A percentile compares a stretch with the other conserved stretches of the same genome.
Evolutionary conservation across 1,140 invertebrate genomes (phyloP).

Genomic region (Drosophila orena): DNA sequence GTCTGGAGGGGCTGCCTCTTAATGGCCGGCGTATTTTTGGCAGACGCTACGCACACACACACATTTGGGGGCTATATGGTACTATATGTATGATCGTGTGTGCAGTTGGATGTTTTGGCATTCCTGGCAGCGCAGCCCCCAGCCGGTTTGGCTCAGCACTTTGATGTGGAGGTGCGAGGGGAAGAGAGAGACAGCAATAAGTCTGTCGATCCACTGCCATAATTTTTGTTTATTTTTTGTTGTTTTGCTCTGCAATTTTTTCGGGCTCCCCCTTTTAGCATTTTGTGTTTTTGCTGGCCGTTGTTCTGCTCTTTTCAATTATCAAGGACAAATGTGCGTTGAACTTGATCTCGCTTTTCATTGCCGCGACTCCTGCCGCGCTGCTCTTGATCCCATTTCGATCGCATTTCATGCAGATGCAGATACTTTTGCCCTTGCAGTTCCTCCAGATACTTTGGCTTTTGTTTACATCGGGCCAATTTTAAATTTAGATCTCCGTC

Average conservation of each 20-base stretch:
- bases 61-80: constrained; percentile 47
- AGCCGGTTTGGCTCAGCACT: constrained; percentile 60
- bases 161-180: constrained; percentile 25
- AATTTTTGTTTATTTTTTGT: constrained; percentile 77
- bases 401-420: constrained; percentile 32
- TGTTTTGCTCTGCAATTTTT: constrained; percentile 65
- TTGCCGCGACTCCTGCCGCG: constrained; percentile 27
- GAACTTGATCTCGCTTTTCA: constrained; percentile 82
- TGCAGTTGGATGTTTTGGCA: constrained; percentile 42
- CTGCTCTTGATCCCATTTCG: constrained; percentile 14
- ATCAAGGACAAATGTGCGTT: constrained; percentile 83
- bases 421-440: constrained; percentile 19
- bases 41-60: constrained; percentile 80
- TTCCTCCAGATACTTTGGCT: constrained; percentile 22
- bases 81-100: constrained; percentile 25
- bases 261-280: constrained; percentile 62
- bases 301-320: constrained; percentile 50
- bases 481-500: constrained; percentile 70
- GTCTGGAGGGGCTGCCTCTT: constrained; percentile 50
- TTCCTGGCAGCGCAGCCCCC: constrained; percentile 30
- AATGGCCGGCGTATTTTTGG: constrained; percentile 78
- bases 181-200: constrained; percentile 59
- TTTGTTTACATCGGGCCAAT: constrained; percentile 63
- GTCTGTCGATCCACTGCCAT: constrained; percentile 81
- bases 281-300: constrained; percentile 21